Evolutionary conservation across 2,113 vertebrate species (phyloP), one percentile per base, ranked within the genome.

Genomic region (Cynoglossus semilaevis): DNA sequence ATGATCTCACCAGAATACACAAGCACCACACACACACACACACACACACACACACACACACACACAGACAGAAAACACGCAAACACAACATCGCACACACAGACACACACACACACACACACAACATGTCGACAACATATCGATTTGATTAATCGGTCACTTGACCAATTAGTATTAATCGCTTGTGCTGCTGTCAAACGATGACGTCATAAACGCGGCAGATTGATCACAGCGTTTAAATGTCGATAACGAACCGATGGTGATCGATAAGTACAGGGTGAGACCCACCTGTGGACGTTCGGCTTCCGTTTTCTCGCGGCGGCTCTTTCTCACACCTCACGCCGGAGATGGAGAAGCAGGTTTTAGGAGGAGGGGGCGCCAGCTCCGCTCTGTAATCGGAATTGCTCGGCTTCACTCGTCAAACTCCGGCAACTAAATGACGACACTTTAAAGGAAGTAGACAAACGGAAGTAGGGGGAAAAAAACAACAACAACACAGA

Each of bases 281-380:
- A 40, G 44, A 64, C 76, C 72, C 63, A 79, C 76, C 67, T 45
- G 43, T n/a, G 19, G 40, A 35, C 14, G 36, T 63, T 49, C 37
- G 22, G 34, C 7, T 4, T 22, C 4, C 41, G 50, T 48, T 42
- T 49, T 35, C 34, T 49, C 52, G 34, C 57, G 40, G 53, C 46
- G 62, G 4, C 37, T 70, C 59, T 46, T 56, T 51, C 47, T 61
- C 57, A 3, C 17, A 35, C 47, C 45, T 62, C 51, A 10, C 55
- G 38, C 56, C 40, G 11, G 53, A 53, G 53, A 19, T 38, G 51
- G 45, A 60, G 36, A 50, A 41, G 37, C 49, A 18, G 44, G 36
- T 8, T 34, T 15, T 14, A 42, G 49, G 47, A 29, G 74, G 16
- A 38, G 46, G 10, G 16, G 43, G 9, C 16, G 34, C 50, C 50